Evolutionary conservation across 35 echinoderm and acorn worm genomes (phyloP), one percentile per base, ranked within the genome.

Genomic region (Patiria miniata): DNA sequence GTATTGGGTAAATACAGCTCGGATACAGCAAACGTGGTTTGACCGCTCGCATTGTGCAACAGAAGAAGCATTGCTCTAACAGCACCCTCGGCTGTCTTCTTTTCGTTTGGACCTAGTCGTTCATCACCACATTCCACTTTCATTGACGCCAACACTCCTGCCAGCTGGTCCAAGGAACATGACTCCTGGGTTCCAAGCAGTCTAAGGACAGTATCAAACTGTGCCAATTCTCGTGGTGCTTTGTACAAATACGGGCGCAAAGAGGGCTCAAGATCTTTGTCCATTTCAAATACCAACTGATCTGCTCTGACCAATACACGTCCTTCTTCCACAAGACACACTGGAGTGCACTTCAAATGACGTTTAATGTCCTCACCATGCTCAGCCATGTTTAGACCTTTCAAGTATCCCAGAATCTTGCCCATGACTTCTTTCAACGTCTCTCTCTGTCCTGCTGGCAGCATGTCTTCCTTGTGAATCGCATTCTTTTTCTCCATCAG

Each of bases 261-360:
- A 60, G 22, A 17, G 1, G 29, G 16, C 39, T n/a, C 52, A 57
- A 36, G 28, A 0, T 38, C n/a, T 34, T 58, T 30, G 7, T 58
- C 53, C 29, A 84, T 84, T 16, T 84, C 8, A 38, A 84, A 84
- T 10, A 84, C 36, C 38, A 84, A 33, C 37, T 61, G 28, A 40
- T 51, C 57, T 38, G 82, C 82, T 23, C 51, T 60, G 30, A 84
- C 53, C 1, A 84, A 53, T 12, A 84, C 32, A 19, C 33, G 9
- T 61, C 82, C 53, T 7, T 51, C 36, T 58, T 84, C 82, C n/a
- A 84, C 82, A 10, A 58, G 53, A 14, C 82, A 84, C 30, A 84
- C 1, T 29, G 82, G 51, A 59, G 55, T 84, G 53, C 22, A 12
- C 51, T 57, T 12, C 19, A 84, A 36, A 61, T 30, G 53, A 19